phyloP scores from a whole-genome alignment of 2,113 vertebrate genomes.

The Pseudopodoces humilis region DNA sequence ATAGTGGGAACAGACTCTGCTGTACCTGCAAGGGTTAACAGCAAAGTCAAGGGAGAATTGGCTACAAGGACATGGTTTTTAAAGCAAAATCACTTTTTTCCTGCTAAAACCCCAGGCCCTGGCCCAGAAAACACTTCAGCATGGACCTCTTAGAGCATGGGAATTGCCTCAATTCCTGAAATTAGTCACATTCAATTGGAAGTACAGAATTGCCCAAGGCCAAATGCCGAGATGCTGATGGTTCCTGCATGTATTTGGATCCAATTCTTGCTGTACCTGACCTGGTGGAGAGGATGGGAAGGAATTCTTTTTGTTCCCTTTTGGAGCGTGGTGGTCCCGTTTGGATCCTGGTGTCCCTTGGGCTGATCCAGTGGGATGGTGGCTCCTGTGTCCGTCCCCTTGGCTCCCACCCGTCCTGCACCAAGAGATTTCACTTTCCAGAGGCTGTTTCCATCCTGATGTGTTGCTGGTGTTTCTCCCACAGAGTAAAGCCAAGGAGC shows the following conservation, averaged over 20 bases:
- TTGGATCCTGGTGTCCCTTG: background rate
- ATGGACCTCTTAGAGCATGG: background rate
- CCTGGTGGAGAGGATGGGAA: background rate
- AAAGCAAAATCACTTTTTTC: background rate
- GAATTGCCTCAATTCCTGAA: conserved; percentile 14
- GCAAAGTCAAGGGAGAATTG: background rate
- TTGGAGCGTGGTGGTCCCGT: accelerated
- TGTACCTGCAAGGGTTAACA: background rate
- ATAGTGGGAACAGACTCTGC: background rate
- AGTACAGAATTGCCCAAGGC: background rate
- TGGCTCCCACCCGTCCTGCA: background rate
- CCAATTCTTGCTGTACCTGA: background rate
- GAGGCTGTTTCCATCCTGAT: background rate
- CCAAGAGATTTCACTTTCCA: accelerated
- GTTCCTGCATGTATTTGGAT: background rate
- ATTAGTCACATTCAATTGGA: background rate
- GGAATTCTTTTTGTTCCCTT: background rate
- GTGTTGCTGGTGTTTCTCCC: background rate
- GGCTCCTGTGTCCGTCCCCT: background rate
- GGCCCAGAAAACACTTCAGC: background rate
- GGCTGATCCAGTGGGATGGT: accelerated
- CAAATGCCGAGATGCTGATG: background rate
- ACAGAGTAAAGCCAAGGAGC: conserved; percentile 94
- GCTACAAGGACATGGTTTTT: background rate
- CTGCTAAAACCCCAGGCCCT: background rate